These are phyloP conservation scores for Phthorimaea operculella DNA, from an alignment of 1,140 invertebrate species.

Conservation along the genomic window DNA sequence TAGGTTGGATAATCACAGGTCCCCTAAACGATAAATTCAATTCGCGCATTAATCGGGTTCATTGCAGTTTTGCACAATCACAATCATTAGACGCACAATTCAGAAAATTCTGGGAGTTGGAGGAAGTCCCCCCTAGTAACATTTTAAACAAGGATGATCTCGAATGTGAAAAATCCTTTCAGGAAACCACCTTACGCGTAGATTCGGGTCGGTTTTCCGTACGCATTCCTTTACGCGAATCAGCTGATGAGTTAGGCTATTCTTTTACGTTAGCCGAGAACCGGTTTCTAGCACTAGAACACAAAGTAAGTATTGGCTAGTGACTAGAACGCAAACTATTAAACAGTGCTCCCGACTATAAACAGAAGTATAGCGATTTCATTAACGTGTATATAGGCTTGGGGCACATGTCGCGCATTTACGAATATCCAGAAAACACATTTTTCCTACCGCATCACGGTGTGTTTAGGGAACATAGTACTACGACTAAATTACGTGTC, in stretches of 20 bases:
- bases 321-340: neutral
- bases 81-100: neutral
- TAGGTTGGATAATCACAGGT: slow-evolving; percentile 10
- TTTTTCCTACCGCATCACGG: no score
- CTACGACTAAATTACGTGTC: no score
- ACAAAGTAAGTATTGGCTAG: no score
- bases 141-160: slow-evolving; percentile 16
- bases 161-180: slow-evolving; percentile 26
- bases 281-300: slow-evolving; percentile 3
- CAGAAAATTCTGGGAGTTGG: slow-evolving; percentile 2
- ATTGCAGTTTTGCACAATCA: neutral
- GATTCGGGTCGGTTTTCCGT: slow-evolving; percentile 24
- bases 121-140: neutral
- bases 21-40: slow-evolving; percentile 2
- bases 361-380: slow-evolving; percentile 5
- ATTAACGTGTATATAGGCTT: neutral
- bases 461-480: no score
- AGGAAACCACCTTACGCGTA: slow-evolving; percentile 19
- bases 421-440: neutral
- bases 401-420: slow-evolving; percentile 5
- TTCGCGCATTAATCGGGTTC: neutral
- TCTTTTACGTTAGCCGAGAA: neutral
- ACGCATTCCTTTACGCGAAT: slow-evolving; percentile 4
- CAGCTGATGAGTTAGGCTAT: slow-evolving; percentile 2
- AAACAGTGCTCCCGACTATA: neutral